Conservation (phyloP, 2,113 vertebrate species). For the Alexandromys fortis region DNA sequence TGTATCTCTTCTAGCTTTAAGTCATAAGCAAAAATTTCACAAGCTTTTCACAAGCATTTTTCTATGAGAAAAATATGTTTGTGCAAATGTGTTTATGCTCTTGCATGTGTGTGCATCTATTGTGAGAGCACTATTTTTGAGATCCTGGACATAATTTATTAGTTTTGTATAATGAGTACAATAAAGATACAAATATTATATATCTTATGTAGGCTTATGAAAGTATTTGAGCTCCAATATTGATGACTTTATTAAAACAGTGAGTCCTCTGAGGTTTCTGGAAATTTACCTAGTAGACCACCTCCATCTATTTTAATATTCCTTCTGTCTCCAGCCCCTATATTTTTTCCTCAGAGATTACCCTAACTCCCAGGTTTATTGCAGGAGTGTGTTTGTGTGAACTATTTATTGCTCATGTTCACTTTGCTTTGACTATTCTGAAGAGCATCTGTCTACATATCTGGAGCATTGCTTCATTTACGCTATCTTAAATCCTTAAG, state of each 20-base stretch:
- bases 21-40: constrained; percentile 29
- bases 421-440: neutral
- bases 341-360: neutral
- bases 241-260: neutral
- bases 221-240: neutral
- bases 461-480: neutral
- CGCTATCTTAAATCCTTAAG: neutral
- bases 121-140: neutral
- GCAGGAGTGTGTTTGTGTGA: neutral
- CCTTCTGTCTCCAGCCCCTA: neutral
- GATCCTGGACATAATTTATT: neutral
- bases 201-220: neutral
- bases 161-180: neutral
- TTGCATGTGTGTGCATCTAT: neutral
- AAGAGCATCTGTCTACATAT: neutral
- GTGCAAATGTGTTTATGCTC: neutral
- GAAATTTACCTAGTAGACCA: neutral
- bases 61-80: neutral
- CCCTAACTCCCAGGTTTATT: neutral
- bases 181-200: neutral
- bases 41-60: constrained; percentile 18
- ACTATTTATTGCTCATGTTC: neutral
- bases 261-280: neutral
- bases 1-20: neutral
- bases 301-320: neutral